Evolutionary conservation across 1,140 invertebrate species (phyloP).

Genomic region (Metopolophium dirhodum): DNA sequence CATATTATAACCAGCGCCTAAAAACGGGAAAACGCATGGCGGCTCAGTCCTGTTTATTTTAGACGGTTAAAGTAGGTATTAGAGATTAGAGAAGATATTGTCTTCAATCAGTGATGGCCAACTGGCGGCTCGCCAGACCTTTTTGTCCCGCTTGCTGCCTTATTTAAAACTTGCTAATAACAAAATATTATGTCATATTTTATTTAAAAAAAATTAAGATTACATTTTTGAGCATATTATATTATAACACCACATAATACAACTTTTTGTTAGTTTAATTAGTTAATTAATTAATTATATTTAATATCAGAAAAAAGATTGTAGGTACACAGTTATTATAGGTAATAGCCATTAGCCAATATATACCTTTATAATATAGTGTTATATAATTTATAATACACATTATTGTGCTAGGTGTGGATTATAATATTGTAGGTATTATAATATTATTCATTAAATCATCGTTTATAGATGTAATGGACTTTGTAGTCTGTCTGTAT

Average conservation of each 20-base stretch:
- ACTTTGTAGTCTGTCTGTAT: not conserved
- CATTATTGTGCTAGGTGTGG: not conserved
- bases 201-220: not conserved
- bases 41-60: not conserved
- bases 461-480: not conserved
- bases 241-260: not conserved
- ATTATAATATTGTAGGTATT: not conserved
- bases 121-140: not conserved
- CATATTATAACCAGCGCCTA: not conserved
- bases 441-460: not conserved
- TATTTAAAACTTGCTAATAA: conserved; percentile 7
- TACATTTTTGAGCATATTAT: not conserved
- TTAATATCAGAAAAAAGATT: not conserved
- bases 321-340: not conserved
- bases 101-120: not conserved
- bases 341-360: not conserved
- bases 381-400: not conserved
- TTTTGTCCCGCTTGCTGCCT: not conserved
- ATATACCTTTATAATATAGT: not conserved
- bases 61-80: not conserved
- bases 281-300: not conserved
- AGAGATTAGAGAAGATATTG: not conserved
- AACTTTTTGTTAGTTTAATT: not conserved
- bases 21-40: not conserved
- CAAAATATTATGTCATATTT: not conserved